Evolutionary conservation across 1,140 invertebrate genomes (phyloP), one percentile per base, ranked within the genome.

Genomic region (Rhizoglyphus robini): DNA sequence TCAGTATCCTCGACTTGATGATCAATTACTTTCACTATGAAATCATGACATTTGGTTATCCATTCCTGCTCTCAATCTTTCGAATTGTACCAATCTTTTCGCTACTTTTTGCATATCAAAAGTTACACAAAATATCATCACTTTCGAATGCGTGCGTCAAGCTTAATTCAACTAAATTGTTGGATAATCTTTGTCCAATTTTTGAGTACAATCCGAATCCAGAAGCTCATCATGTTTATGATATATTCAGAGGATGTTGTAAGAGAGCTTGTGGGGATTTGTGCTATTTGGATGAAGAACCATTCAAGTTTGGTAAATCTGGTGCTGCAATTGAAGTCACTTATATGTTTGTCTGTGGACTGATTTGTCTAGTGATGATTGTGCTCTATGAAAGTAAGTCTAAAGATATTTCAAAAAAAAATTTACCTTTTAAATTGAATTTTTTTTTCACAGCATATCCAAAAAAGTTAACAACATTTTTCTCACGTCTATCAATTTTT

Each of bases 41-140:
- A 20, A 11, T 15, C 8, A 32, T 23, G 15, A 11, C 8, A 62
- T 62, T 3, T 29, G n/a, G 25, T 29, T n/a, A 32, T 34, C 4
- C 18, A 65, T 8, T 65, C 4, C n/a, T 62, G 13, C 13, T 4
- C 36, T 5, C 32, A n/a, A 20, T 65, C 5, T 27, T 65, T 15
- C 49, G 51, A 31, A 18, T 59, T 11, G 23, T 65, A 5, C 63
- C 63, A 8, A 29, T 63, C 18, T 65, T 62, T 25, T 65, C 63
- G 3, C 31, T 62, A 20, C 18, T 20, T 23, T 59, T 62, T 23
- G 63, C 20, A 11, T 64, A 34, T n/a, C 46, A 62, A 27, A 65
- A 65, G 30, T 25, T 59, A 13, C 63, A 65, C 51, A 59, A 54
- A 62, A 5, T 65, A 18, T 25, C 13, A 13, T 23, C 20, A 34